These are phyloP conservation scores for Polylopha cassiicola DNA, from an alignment of 2,888 invertebrate species.

Conservation along the genomic window DNA sequence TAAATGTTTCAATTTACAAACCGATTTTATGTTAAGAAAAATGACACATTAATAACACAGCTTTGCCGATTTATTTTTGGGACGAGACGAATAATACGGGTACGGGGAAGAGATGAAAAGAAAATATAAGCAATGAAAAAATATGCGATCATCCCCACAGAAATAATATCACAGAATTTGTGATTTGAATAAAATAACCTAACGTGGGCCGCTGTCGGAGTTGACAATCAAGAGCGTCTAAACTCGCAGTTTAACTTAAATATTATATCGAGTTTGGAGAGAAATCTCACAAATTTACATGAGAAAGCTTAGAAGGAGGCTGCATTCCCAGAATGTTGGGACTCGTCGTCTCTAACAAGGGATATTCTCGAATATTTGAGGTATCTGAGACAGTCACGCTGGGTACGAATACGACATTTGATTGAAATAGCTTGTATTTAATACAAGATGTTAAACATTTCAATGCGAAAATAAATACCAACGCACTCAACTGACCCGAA, in stretches of 20 bases:
- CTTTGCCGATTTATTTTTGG: no score
- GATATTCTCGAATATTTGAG: slow-evolving; percentile 61
- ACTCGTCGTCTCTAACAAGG: slow-evolving; percentile 56
- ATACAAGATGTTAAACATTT: no score
- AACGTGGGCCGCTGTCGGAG: slow-evolving; percentile 16
- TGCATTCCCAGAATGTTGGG: slow-evolving; percentile 42
- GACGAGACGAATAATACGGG: no score
- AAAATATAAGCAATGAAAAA: no score
- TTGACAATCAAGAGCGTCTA: slow-evolving; percentile 36
- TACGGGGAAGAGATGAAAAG: no score
- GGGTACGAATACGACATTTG: slow-evolving; percentile 59
- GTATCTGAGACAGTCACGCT: slow-evolving; percentile 55
- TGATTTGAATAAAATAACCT: slow-evolving; percentile 1
- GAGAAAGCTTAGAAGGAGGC: slow-evolving; percentile 56
- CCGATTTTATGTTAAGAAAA: slow-evolving; percentile 35
- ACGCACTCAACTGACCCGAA: no score
- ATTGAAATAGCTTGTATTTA: slow-evolving; percentile 57
- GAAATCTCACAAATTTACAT: slow-evolving; percentile 69
- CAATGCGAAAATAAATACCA: no score
- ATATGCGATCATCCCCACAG: no score
- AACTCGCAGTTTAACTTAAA: slow-evolving; percentile 51
- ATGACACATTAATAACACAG: no score
- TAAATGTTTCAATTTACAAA: slow-evolving; percentile 70
- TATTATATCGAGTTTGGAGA: slow-evolving; percentile 53
- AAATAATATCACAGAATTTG: background rate